These are phyloP conservation scores for Chrosomus eos DNA, from an alignment of 2,797 vertebrate genomes.

Conservation along the genomic window DNA sequence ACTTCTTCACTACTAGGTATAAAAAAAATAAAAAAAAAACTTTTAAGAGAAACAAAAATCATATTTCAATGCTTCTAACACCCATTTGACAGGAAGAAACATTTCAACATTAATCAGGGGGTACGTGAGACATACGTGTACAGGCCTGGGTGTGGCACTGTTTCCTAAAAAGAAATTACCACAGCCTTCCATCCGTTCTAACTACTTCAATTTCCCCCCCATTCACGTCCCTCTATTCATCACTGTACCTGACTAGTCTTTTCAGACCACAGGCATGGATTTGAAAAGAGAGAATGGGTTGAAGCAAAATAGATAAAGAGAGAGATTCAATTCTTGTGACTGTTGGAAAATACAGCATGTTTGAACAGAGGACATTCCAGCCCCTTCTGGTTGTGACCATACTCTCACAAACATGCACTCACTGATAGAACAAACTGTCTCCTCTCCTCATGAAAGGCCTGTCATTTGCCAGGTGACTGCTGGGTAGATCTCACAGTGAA, in stretches of 20 bases:
- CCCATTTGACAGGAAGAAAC: constrained; percentile 63
- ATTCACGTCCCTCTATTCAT: constrained; percentile 3
- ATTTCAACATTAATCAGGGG: constrained; percentile 68
- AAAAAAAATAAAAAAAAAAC: neutral
- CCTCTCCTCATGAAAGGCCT: constrained; percentile 56
- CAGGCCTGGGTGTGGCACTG: constrained; percentile 26
- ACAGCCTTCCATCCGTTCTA: constrained; percentile 59
- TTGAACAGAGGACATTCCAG: constrained; percentile 73
- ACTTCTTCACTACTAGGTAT: neutral
- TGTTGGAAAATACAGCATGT: constrained; percentile 71
- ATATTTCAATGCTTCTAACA: constrained; percentile 59
- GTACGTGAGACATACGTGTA: constrained; percentile 14
- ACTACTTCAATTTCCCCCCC: constrained; percentile 1
- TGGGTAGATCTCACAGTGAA: constrained; percentile 51
- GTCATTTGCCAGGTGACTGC: constrained; percentile 53
- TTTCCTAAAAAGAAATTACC: constrained; percentile 32
- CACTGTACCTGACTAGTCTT: constrained; percentile 57
- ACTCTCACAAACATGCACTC: constrained; percentile 48
- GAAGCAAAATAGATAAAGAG: constrained; percentile 28
- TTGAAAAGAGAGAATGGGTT: constrained; percentile 30
- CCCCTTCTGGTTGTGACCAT: constrained; percentile 68
- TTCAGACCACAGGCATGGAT: constrained; percentile 33
- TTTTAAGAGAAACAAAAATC: neutral
- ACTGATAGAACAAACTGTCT: constrained; percentile 69
- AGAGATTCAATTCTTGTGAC: constrained; percentile 67